These are phyloP conservation scores for Sericinus montela DNA, from an alignment of 2,888 invertebrate species.

Conservation along the genomic window DNA sequence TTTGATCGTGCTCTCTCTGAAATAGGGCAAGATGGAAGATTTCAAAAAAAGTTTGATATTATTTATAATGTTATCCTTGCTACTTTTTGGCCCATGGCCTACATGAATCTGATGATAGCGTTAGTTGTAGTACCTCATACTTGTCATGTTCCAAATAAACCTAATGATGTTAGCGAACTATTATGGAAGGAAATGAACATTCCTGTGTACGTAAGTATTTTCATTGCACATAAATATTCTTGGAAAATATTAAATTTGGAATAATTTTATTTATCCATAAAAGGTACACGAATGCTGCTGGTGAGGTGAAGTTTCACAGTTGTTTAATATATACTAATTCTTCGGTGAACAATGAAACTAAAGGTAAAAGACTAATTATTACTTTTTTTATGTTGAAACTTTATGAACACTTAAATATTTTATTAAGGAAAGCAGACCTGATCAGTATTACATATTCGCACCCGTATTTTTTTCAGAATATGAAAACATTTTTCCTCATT, in stretches of 20 bases:
- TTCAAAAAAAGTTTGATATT: constrained; percentile 61
- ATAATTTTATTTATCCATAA: constrained; percentile 24
- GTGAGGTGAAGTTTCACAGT: constrained; percentile 34
- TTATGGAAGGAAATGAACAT: constrained; percentile 51
- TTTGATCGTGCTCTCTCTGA: constrained; percentile 47
- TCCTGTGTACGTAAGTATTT: constrained; percentile 39
- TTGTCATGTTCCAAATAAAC: constrained; percentile 54
- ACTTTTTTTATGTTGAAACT: no score
- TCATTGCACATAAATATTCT: not conserved
- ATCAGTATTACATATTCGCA: no score
- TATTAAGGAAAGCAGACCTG: no score
- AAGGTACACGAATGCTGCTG: constrained; percentile 25
- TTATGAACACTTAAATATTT: no score
- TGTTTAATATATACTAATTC: constrained; percentile 38
- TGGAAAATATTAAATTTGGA: not conserved
- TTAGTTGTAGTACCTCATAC: constrained; percentile 60
- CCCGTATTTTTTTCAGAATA: no score
- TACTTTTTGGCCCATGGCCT: constrained; percentile 52
- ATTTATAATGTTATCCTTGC: constrained; percentile 56
- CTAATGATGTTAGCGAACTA: constrained; percentile 40
- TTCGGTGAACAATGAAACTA: constrained; percentile 30
- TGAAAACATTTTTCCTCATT: no score
- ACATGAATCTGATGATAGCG: constrained; percentile 59
- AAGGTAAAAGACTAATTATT: constrained; percentile 26
- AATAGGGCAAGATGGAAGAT: constrained; percentile 58